Evolutionary conservation across 2,113 vertebrate genomes (phyloP).

Genomic region (Otus sunia): DNA sequence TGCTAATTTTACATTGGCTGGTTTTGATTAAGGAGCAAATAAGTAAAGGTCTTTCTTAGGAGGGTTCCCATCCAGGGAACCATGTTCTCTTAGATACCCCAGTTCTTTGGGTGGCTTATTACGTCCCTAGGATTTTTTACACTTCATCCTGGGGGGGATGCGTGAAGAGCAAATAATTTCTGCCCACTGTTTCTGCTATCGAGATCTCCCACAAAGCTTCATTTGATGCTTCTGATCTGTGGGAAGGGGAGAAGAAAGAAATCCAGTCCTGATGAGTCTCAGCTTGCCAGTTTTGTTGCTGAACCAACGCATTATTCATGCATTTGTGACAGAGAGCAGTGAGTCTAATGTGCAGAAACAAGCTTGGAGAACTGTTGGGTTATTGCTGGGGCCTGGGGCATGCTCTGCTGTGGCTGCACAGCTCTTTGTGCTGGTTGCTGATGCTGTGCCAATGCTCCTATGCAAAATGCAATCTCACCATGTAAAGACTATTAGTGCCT

Average conservation of each 20-base stretch:
- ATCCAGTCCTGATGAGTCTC: not conserved
- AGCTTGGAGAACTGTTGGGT: not conserved
- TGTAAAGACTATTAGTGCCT: not conserved
- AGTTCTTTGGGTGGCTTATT: not conserved
- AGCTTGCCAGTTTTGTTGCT: not conserved
- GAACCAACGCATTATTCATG: slow-evolving; percentile 38
- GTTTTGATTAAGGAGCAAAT: not conserved
- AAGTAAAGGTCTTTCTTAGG: not conserved
- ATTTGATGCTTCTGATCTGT: not conserved
- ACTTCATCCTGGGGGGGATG: rapidly evolving
- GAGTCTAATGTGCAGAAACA: slow-evolving; percentile 9
- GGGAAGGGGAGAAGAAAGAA: not conserved
- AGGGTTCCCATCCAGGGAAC: not conserved
- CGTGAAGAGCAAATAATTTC: not conserved
- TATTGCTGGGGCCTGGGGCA: not conserved
- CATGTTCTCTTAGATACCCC: not conserved
- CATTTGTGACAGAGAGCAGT: not conserved
- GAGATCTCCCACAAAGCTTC: not conserved
- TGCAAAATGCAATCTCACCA: not conserved
- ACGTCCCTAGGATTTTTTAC: not conserved
- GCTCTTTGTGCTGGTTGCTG: not conserved
- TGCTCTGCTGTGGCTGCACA: not conserved
- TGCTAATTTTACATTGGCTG: not conserved
- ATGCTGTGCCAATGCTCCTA: not conserved
- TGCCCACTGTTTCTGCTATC: not conserved